phyloP scores from a whole-genome alignment of 2,113 vertebrate genomes.

The Microtus ochrogaster region DNA sequence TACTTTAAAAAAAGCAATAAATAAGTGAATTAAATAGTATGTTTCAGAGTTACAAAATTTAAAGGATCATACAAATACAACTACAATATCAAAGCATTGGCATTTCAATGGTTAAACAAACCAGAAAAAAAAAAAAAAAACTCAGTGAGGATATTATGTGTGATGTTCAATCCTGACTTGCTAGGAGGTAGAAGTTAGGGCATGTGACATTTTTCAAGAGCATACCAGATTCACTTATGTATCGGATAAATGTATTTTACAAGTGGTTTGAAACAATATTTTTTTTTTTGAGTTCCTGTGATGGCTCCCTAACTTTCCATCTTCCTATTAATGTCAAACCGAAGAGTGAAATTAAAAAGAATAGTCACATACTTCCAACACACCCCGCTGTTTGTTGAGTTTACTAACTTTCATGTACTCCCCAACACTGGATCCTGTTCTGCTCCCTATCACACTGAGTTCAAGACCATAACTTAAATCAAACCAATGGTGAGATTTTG shows the following conservation, averaged over 20 bases:
- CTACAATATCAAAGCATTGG: accelerated
- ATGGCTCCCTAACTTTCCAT: background rate
- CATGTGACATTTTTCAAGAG: background rate
- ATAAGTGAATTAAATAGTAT: background rate
- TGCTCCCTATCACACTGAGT: background rate
- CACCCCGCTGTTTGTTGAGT: accelerated
- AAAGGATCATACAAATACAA: background rate
- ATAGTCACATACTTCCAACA: background rate
- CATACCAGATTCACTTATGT: background rate
- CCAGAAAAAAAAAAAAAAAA: background rate
- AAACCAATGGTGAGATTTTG: background rate
- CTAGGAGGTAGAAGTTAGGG: background rate
- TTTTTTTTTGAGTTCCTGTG: background rate
- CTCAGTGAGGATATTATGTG: background rate
- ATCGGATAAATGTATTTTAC: background rate
- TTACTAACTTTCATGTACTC: background rate
- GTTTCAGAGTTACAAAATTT: background rate
- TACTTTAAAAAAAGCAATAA: background rate
- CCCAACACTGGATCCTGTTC: background rate
- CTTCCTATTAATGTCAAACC: background rate
- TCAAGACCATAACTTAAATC: background rate
- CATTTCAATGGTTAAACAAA: background rate
- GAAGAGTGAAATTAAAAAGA: background rate
- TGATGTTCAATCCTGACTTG: background rate
- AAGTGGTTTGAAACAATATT: background rate